phyloP scores from a whole-genome alignment of 2,113 vertebrate genomes.

The Phalacrocorax brasilianus region DNA sequence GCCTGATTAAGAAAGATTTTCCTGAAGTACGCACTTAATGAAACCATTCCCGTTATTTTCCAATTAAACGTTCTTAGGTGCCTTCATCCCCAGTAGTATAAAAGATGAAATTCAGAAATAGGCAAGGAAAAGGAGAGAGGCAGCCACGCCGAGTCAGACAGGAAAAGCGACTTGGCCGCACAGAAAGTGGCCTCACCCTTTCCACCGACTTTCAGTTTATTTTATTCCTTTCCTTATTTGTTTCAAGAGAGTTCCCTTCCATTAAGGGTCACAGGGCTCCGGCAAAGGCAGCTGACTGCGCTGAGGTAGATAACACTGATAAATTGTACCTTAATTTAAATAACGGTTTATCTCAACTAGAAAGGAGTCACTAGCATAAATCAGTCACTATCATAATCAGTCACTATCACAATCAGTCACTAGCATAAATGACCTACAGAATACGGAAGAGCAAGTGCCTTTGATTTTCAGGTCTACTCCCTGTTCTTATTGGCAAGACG shows the following conservation, averaged over 20 bases:
- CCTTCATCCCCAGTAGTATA: not conserved
- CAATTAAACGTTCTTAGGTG: not conserved
- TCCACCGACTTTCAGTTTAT: slow-evolving; percentile 49
- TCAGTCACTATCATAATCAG: not conserved
- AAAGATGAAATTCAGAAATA: not conserved
- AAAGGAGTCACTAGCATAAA: not conserved
- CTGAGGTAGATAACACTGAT: not conserved
- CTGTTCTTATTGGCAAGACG: not conserved
- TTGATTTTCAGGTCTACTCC: not conserved
- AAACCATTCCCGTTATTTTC: not conserved
- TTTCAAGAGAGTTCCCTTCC: slow-evolving; percentile 47
- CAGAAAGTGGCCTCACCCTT: slow-evolving; percentile 57
- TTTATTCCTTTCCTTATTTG: slow-evolving; percentile 54
- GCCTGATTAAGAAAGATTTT: not conserved
- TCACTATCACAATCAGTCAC: not conserved
- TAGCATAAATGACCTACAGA: not conserved
- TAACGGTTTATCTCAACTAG: not conserved
- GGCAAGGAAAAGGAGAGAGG: not conserved
- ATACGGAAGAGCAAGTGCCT: not conserved
- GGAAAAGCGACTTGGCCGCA: slow-evolving; percentile 63
- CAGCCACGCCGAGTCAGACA: not conserved
- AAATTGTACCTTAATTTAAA: not conserved
- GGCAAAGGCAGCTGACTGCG: not conserved
- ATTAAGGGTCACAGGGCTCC: not conserved
- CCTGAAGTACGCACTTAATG: not conserved